These are phyloP conservation scores for Tympanoctomys barrerae DNA, from an alignment of 2,797 vertebrate species.

Conservation along the genomic window DNA sequence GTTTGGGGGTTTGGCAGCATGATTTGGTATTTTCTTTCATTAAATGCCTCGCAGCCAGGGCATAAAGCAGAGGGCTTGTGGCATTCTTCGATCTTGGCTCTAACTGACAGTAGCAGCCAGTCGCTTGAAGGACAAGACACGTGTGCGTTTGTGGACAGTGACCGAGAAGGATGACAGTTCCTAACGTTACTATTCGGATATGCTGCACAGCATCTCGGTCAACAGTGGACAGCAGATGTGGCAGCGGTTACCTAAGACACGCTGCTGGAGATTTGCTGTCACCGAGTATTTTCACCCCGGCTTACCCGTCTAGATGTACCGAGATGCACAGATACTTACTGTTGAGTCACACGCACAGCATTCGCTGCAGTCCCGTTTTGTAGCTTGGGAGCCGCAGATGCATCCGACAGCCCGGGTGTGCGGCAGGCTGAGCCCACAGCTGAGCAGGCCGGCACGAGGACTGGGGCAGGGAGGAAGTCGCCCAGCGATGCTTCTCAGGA, in stretches of 20 bases:
- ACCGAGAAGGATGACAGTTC: background rate
- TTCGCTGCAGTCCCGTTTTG: background rate
- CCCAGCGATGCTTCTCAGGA: background rate
- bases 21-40: background rate
- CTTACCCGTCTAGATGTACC: background rate
- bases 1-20: background rate
- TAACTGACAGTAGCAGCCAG: background rate
- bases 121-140: background rate
- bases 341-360: background rate
- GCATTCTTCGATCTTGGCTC: background rate
- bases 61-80: background rate
- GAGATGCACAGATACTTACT: background rate
- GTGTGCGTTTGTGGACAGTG: background rate
- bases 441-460: accelerated
- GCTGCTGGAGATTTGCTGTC: background rate
- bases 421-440: background rate
- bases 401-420: background rate
- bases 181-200: background rate
- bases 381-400: background rate
- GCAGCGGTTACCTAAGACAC: background rate
- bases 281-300: background rate
- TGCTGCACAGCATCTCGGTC: background rate
- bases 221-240: background rate
- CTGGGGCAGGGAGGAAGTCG: background rate
- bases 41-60: background rate